Percentiles rank a stretch among this genome's conserved stretches.
phyloP scores from a whole-genome alignment of 1,140 invertebrate species.

The Saxidomus purpurata region DNA sequence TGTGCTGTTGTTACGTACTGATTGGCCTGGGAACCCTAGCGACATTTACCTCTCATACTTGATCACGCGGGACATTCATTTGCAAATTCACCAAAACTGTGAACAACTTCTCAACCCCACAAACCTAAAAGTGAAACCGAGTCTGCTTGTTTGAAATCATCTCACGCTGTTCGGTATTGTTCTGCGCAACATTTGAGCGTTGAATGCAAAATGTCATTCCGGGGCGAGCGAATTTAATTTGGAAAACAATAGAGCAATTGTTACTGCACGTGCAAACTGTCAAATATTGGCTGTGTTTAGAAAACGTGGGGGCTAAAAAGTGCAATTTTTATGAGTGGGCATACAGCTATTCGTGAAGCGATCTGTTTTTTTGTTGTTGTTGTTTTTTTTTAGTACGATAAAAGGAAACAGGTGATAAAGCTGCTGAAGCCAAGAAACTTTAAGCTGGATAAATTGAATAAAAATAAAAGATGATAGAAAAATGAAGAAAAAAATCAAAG shows the following conservation, averaged over 20 bases:
- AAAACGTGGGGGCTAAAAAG: not conserved
- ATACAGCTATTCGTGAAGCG: no score
- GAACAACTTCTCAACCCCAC: not conserved
- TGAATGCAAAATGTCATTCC: slow-evolving; percentile 7
- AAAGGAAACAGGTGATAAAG: no score
- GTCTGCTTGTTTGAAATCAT: slow-evolving; percentile 4
- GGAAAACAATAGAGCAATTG: not conserved
- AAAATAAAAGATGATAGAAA: no score
- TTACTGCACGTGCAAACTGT: slow-evolving; percentile 2
- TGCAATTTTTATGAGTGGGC: not conserved
- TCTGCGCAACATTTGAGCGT: slow-evolving; percentile 20
- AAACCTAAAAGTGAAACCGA: not conserved
- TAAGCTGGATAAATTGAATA: no score
- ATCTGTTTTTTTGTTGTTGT: no score
- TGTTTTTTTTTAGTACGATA: no score
- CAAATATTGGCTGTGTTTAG: not conserved
- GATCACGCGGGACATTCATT: not conserved
- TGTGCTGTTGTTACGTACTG: not conserved
- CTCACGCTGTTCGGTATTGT: not conserved
- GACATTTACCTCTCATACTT: not conserved
- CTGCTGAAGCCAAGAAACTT: no score
- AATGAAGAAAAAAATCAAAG: no score
- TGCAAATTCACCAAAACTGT: not conserved
- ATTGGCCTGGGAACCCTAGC: slow-evolving; percentile 5
- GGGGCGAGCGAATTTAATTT: not conserved